phyloP scores from a whole-genome alignment of 2,888 invertebrate genomes.

The Aleiodes testaceus region DNA sequence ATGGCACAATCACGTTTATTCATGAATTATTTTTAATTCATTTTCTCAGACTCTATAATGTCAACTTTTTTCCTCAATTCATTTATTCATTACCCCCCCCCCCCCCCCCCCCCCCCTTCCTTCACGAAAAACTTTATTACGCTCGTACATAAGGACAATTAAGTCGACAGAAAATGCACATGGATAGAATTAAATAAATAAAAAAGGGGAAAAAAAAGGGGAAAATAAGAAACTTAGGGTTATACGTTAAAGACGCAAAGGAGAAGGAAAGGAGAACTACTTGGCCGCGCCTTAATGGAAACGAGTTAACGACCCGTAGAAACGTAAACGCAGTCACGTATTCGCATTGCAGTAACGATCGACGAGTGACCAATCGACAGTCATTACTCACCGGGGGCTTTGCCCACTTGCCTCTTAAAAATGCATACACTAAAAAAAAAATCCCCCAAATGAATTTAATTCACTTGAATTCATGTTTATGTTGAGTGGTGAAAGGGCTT shows the following conservation, averaged over 20 bases:
- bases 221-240: background rate
- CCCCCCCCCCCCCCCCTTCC: too few species aligned
- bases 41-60: too few species aligned
- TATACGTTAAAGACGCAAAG: conserved; percentile 42
- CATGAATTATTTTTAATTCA: too few species aligned
- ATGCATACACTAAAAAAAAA: background rate
- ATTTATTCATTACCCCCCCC: too few species aligned
- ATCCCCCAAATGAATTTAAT: background rate
- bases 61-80: too few species aligned
- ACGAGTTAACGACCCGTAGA: conserved; percentile 69
- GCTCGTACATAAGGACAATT: conserved; percentile 9
- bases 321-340: conserved; percentile 68
- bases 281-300: conserved; percentile 68
- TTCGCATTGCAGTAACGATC: conserved; percentile 58
- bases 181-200: background rate
- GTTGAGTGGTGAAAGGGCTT: background rate
- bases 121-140: background rate
- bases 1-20: too few species aligned
- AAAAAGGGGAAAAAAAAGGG: background rate
- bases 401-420: background rate
- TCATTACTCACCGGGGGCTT: conserved; percentile 59
- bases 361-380: conserved; percentile 63
- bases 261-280: conserved; percentile 40
- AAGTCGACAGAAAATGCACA: background rate
- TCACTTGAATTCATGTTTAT: conserved; percentile 15